These are phyloP conservation scores for Planiliza haematocheilus DNA, from an alignment of 2,113 vertebrate genomes.

Conservation along the genomic window DNA sequence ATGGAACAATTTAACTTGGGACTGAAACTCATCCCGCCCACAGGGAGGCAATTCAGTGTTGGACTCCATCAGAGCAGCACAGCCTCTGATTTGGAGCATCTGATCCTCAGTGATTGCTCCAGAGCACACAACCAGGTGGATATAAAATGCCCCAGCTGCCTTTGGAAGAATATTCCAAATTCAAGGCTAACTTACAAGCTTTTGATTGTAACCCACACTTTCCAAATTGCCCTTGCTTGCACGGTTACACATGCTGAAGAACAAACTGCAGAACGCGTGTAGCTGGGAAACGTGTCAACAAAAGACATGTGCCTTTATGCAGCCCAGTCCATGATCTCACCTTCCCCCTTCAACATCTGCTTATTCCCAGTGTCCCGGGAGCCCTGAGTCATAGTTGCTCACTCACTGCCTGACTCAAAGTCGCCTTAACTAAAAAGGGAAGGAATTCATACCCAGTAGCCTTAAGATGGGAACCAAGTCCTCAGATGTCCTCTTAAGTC, in stretches of 20 bases:
- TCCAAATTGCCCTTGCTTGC: neutral
- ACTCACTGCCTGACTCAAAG: slow-evolving; percentile 42
- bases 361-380: slow-evolving; percentile 7
- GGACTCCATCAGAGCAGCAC: too few species aligned
- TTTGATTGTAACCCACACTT: neutral
- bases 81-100: too few species aligned
- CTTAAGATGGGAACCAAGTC: slow-evolving; percentile 17
- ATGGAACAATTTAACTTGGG: too few species aligned
- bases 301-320: too few species aligned
- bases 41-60: too few species aligned
- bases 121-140: neutral
- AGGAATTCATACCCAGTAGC: slow-evolving; percentile 31
- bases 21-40: too few species aligned
- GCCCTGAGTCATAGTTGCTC: slow-evolving; percentile 50
- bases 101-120: neutral
- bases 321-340: slow-evolving; percentile 20
- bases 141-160: neutral
- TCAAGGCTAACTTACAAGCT: neutral
- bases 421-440: slow-evolving; percentile 45
- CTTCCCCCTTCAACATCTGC: slow-evolving; percentile 18
- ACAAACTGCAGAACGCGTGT: too few species aligned
- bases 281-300: too few species aligned
- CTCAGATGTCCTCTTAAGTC: slow-evolving; percentile 25
- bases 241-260: too few species aligned
- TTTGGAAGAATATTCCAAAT: neutral